Evolutionary conservation across 2,888 invertebrate genomes (phyloP).

Genomic region (Sarcophaga subvicina): DNA sequence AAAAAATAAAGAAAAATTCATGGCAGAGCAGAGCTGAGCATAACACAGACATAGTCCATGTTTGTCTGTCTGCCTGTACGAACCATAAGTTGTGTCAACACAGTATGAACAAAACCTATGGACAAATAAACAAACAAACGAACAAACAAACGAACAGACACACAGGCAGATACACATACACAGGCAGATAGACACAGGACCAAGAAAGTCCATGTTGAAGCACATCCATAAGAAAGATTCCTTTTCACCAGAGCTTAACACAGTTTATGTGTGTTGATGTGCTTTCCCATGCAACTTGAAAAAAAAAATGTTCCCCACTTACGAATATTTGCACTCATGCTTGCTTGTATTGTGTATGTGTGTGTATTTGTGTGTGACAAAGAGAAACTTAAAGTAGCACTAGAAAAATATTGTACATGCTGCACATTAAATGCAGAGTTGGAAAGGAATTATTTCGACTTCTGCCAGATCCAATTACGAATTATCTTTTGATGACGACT

Average conservation of each 20-base stretch:
- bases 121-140: neutral
- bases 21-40: neutral
- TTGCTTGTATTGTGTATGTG: slow-evolving; percentile 1
- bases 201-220: slow-evolving; percentile 42
- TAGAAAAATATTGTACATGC: neutral
- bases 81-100: slow-evolving; percentile 62
- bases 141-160: neutral
- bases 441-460: neutral
- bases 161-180: neutral
- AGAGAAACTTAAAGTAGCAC: neutral
- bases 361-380: neutral
- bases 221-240: slow-evolving; percentile 25
- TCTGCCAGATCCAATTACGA: no score
- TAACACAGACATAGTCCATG: slow-evolving; percentile 21
- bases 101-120: slow-evolving; percentile 29
- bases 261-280: slow-evolving; percentile 21
- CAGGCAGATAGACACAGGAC: neutral
- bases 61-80: slow-evolving; percentile 31
- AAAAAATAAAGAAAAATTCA: neutral
- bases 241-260: slow-evolving; percentile 48
- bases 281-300: neutral
- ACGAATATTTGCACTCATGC: neutral
- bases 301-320: neutral
- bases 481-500: rapidly evolving
- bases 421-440: neutral